These are phyloP conservation scores for Scaptomyza flava DNA, from an alignment of 2,888 invertebrate species.

Conservation along the genomic window DNA sequence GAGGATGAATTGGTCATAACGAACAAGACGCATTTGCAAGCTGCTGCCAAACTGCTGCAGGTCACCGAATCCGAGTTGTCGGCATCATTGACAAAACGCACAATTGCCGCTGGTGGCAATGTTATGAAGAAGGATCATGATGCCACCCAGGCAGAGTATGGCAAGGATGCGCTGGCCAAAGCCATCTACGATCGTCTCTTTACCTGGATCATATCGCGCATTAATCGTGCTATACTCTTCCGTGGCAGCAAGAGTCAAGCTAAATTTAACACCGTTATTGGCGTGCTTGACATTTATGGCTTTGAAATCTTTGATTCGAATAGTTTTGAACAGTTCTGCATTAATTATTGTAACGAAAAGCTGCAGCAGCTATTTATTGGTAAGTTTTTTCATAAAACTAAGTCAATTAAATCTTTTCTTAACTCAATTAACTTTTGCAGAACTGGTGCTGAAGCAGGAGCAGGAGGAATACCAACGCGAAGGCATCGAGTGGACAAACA, in stretches of 20 bases:
- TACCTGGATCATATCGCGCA: slow-evolving; percentile 95
- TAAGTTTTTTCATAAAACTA: slow-evolving; percentile 80
- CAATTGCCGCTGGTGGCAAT: slow-evolving; percentile 96
- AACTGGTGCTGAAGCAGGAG: slow-evolving; percentile 98
- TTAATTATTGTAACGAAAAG: slow-evolving; percentile 99
- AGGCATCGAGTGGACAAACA: slow-evolving; percentile 97
- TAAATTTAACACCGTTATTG: slow-evolving; percentile 85
- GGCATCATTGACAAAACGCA: slow-evolving; percentile 92
- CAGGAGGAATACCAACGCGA: slow-evolving; percentile 98
- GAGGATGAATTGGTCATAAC: slow-evolving; percentile 87
- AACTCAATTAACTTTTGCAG: slow-evolving; percentile 85
- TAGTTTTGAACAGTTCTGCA: slow-evolving; percentile 99
- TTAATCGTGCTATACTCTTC: slow-evolving; percentile 95
- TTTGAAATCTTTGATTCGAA: slow-evolving; percentile 99
- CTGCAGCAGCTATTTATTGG: slow-evolving; percentile 98
- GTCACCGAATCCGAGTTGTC: slow-evolving; percentile 89
- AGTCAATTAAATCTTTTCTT: not conserved
- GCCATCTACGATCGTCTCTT: slow-evolving; percentile 98
- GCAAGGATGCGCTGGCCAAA: slow-evolving; percentile 95
- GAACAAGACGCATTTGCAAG: slow-evolving; percentile 87
- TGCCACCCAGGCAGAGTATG: slow-evolving; percentile 92
- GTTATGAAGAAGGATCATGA: slow-evolving; percentile 96
- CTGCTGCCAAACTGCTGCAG: slow-evolving; percentile 87
- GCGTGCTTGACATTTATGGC: slow-evolving; percentile 99
- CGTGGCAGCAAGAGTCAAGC: slow-evolving; percentile 85